These are phyloP conservation scores for Aplocera efformata DNA, from an alignment of 2,888 invertebrate species.

Conservation along the genomic window DNA sequence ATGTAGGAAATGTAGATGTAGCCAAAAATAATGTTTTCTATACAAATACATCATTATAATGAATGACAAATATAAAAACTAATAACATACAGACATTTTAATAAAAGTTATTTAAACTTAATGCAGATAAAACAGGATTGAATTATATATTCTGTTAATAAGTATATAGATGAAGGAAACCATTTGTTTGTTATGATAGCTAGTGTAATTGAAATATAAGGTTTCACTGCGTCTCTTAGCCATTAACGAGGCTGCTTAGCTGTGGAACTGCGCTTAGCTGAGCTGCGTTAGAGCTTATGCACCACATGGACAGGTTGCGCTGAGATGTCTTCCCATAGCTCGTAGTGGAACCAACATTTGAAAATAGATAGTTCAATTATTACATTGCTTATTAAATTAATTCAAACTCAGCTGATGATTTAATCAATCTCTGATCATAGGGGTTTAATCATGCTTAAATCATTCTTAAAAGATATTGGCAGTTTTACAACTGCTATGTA, in stretches of 20 bases:
- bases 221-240: constrained; percentile 16
- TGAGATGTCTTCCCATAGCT: constrained; percentile 24
- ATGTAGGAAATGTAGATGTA: constrained; percentile 24
- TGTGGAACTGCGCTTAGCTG: constrained; percentile 8
- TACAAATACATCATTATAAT: constrained; percentile 7
- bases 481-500: constrained; percentile 41
- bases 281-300: constrained; percentile 14
- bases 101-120: constrained; percentile 4
- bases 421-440: constrained; percentile 39
- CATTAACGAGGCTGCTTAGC: constrained; percentile 21
- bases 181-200: constrained; percentile 11
- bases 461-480: constrained; percentile 35
- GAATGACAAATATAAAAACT: constrained; percentile 11
- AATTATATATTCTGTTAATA: no score
- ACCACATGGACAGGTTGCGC: background rate
- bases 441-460: constrained; percentile 41
- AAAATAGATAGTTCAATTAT: constrained; percentile 40
- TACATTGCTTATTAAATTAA: constrained; percentile 38
- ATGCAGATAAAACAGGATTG: no score
- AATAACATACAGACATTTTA: constrained; percentile 7
- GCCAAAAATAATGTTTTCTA: constrained; percentile 16
- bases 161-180: no score
- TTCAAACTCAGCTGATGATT: constrained; percentile 43
- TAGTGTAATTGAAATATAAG: constrained; percentile 11
- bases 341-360: constrained; percentile 25